Conservation (phyloP, 2,113 vertebrate genomes). For the Passer domesticus region DNA sequence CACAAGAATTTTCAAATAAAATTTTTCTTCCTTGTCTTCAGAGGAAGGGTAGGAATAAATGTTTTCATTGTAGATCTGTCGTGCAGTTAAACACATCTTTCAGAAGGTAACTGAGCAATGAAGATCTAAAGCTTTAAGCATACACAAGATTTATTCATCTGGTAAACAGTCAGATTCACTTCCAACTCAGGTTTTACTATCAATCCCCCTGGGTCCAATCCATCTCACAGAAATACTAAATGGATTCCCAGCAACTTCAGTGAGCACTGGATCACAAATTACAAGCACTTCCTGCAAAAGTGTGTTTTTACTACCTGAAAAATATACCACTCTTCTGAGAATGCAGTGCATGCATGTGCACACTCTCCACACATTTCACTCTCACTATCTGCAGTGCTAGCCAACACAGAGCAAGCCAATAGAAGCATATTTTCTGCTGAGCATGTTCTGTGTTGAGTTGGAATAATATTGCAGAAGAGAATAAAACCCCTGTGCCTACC, state of each 20-base stretch:
- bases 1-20: background rate
- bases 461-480: background rate
- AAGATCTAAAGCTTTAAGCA: background rate
- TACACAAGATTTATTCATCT: background rate
- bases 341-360: background rate
- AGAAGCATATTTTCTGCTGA: background rate
- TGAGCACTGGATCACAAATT: background rate
- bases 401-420: background rate
- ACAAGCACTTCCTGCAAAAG: background rate
- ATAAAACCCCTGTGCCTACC: slow-evolving; percentile 72
- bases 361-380: background rate
- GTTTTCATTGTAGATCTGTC: background rate
- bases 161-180: background rate
- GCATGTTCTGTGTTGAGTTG: background rate
- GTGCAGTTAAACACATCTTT: background rate
- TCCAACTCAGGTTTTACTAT: background rate
- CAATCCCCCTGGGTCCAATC: background rate
- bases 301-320: background rate
- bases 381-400: background rate
- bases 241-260: background rate
- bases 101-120: background rate
- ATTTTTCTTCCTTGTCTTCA: background rate
- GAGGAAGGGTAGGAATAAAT: background rate
- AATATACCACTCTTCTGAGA: background rate
- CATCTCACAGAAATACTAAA: background rate